phyloP scores from a whole-genome alignment of 2,888 invertebrate genomes.

The Pyrocoelia pectoralis region DNA sequence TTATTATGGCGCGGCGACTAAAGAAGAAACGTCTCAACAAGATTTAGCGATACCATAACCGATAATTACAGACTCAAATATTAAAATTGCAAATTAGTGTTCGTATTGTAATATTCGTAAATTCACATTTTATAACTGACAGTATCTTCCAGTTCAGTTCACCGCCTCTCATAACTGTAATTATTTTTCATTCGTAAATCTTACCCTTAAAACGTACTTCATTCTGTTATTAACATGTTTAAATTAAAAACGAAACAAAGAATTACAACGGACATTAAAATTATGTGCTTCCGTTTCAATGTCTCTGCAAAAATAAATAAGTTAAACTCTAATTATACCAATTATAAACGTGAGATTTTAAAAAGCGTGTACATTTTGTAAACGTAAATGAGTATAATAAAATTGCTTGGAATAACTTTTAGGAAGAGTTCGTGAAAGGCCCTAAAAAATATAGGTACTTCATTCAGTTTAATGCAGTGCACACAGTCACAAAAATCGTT shows the following conservation, averaged over 20 bases:
- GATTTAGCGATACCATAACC: slow-evolving; percentile 28
- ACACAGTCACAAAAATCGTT: neutral
- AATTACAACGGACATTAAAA: slow-evolving; percentile 11
- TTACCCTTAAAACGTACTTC: neutral
- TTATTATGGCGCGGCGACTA: slow-evolving; percentile 22
- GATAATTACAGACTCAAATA: slow-evolving; percentile 29
- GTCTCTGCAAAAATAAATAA: neutral
- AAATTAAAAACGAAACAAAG: slow-evolving; percentile 13
- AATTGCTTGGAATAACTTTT: no score
- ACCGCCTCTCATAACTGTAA: slow-evolving; percentile 17
- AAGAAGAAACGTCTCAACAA: slow-evolving; percentile 19
- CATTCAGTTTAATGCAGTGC: slow-evolving; percentile 4
- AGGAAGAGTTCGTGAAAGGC: slow-evolving; percentile 15
- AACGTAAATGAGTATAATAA: no score
- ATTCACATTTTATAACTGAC: slow-evolving; percentile 22
- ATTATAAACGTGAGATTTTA: neutral
- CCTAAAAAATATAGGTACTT: slow-evolving; percentile 6
- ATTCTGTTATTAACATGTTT: no score
- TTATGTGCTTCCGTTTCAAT: slow-evolving; percentile 14
- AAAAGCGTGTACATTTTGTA: neutral
- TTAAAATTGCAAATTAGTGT: slow-evolving; percentile 28
- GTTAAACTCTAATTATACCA: neutral
- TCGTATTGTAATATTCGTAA: slow-evolving; percentile 12
- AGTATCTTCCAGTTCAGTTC: slow-evolving; percentile 21
- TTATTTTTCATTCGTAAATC: slow-evolving; percentile 7